Conservation (phyloP, 2,113 vertebrate species). For the Oncorhynchus kisutch region DNA sequence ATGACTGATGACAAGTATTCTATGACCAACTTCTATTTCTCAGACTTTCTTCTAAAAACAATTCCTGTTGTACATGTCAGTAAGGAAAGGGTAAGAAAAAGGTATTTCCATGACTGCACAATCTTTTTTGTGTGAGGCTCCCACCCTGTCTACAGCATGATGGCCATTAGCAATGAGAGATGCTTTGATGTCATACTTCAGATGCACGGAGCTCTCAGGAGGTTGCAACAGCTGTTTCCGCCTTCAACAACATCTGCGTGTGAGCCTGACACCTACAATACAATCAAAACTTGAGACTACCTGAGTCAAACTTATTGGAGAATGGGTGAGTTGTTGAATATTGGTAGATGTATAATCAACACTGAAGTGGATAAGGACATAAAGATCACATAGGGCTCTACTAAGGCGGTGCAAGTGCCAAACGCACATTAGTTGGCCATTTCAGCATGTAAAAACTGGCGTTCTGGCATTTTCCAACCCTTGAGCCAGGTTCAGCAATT, state of each 20-base stretch:
- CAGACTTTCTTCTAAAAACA: not conserved
- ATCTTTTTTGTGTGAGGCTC: not conserved
- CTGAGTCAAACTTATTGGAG: slow-evolving; percentile 27
- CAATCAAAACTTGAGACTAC: slow-evolving; percentile 1
- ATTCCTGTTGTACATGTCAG: not conserved
- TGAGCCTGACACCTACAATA: slow-evolving; percentile 22
- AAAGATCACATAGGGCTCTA: no score
- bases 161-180: slow-evolving; percentile 45
- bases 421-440: no score
- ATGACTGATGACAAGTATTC: not conserved
- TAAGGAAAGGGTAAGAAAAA: not conserved
- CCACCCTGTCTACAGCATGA: slow-evolving; percentile 5
- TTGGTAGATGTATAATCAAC: slow-evolving; percentile 31
- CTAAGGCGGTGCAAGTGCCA: no score
- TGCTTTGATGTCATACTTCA: slow-evolving; percentile 71
- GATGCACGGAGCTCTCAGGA: slow-evolving; percentile 53
- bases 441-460: no score
- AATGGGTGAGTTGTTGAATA: not conserved
- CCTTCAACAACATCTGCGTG: slow-evolving; percentile 63
- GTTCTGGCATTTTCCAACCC: no score
- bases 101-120: not conserved
- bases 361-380: slow-evolving; percentile 18
- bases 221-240: slow-evolving; percentile 67
- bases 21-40: slow-evolving; percentile 9
- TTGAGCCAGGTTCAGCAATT: no score